Evolutionary conservation across 2,113 vertebrate genomes (phyloP).

Genomic region (Saimiri boliviensis): DNA sequence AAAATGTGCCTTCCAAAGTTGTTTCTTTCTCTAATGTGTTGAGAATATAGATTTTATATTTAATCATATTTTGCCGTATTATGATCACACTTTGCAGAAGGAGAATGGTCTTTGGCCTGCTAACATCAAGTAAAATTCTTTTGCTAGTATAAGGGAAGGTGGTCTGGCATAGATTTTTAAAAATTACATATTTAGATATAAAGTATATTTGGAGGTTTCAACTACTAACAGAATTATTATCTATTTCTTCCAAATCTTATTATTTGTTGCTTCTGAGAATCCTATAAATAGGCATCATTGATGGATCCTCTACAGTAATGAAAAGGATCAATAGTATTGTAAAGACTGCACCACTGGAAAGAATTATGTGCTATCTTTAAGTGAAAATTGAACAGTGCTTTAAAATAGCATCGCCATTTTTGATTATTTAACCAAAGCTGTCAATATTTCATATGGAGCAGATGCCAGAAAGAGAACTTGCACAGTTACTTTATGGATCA

Average conservation of each 20-base stretch:
- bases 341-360: conserved; percentile 80
- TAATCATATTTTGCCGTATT: neutral
- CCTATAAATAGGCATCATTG: conserved; percentile 78
- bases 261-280: conserved; percentile 83
- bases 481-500: conserved; percentile 61
- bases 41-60: neutral
- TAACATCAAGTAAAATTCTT: conserved; percentile 56
- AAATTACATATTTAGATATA: conserved; percentile 8
- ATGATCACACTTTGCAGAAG: neutral
- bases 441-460: conserved; percentile 81
- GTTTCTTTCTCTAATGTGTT: neutral
- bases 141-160: conserved; percentile 45
- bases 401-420: conserved; percentile 82
- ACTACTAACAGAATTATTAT: conserved; percentile 79
- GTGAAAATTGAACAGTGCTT: conserved; percentile 87
- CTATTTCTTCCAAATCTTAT: conserved; percentile 74
- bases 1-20: neutral
- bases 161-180: neutral
- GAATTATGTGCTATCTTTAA: conserved; percentile 86
- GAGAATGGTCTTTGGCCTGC: conserved; percentile 14
- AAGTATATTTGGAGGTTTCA: conserved; percentile 44
- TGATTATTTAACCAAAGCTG: conserved; percentile 86
- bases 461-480: conserved; percentile 74
- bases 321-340: conserved; percentile 84
- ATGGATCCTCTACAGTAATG: conserved; percentile 83